Conservation (phyloP, 2,113 vertebrate genomes). For the Atlantisia rogersi region DNA sequence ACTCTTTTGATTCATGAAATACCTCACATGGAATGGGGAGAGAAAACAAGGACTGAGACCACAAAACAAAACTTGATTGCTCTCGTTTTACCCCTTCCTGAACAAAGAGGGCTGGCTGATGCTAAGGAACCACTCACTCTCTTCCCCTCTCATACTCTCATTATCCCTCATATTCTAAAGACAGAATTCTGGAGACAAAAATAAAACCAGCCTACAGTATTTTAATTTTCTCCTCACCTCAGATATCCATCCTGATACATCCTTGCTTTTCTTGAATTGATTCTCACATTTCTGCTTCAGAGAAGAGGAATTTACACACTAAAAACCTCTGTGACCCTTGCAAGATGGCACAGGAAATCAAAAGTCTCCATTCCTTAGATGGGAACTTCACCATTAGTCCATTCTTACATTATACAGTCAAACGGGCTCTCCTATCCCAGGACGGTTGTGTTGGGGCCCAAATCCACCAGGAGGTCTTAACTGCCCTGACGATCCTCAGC, state of each 20-base stretch:
- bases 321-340: background rate
- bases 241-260: background rate
- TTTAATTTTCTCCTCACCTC: background rate
- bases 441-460: accelerated
- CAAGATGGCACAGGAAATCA: background rate
- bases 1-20: background rate
- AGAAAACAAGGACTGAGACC: background rate
- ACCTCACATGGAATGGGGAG: background rate
- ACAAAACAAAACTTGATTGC: background rate
- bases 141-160: background rate
- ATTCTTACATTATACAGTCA: background rate
- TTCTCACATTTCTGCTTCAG: background rate
- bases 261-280: background rate
- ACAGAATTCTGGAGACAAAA: background rate
- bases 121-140: background rate
- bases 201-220: background rate
- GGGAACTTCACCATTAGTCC: background rate
- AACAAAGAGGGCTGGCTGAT: background rate
- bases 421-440: background rate
- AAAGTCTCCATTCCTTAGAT: background rate
- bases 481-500: background rate
- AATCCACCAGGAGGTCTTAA: background rate
- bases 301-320: background rate
- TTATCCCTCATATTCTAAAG: background rate
- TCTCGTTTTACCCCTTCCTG: background rate